Evolutionary conservation across 1,140 invertebrate genomes (phyloP).

Genomic region (Hyphantria cunea): DNA sequence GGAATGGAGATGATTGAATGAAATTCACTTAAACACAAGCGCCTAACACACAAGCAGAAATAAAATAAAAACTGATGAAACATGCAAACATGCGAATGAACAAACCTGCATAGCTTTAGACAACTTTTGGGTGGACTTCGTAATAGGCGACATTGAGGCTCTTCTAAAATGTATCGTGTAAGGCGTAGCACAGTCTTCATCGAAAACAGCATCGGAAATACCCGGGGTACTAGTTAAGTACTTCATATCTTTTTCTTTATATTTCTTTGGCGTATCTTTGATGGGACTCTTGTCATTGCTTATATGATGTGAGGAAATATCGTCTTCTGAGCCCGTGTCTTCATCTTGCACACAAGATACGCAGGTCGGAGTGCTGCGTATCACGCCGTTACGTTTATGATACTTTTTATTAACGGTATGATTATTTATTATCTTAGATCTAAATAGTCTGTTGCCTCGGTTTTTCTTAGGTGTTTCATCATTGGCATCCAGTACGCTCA

Average conservation of each 20-base stretch:
- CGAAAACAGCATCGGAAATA: conserved; percentile 52
- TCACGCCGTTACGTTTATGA: conserved; percentile 53
- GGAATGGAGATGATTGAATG: too few relatives aligned
- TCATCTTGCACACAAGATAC: conserved; percentile 71
- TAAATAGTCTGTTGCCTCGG: conserved; percentile 60
- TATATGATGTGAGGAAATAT: conserved; percentile 37
- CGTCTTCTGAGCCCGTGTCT: conserved; percentile 56
- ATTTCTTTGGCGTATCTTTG: conserved; percentile 59
- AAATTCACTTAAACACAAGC: background rate
- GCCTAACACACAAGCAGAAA: conserved; percentile 1
- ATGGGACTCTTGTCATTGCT: conserved; percentile 23
- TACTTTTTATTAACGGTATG: conserved; percentile 68
- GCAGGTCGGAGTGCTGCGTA: conserved; percentile 65
- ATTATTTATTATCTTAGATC: conserved; percentile 61
- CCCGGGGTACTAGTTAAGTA: conserved; percentile 83
- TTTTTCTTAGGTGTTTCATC: conserved; percentile 75
- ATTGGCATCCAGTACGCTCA: conserved; percentile 65
- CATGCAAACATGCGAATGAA: conserved; percentile 41
- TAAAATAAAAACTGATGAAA: conserved; percentile 30
- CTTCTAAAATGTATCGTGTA: conserved; percentile 81
- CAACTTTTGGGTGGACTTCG: conserved; percentile 91
- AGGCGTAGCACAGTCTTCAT: conserved; percentile 68
- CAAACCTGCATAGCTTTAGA: conserved; percentile 93
- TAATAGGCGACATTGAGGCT: conserved; percentile 93
- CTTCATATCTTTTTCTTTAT: conserved; percentile 44